phyloP scores from a whole-genome alignment of 1,140 invertebrate species.

The Chlorops oryzae region DNA sequence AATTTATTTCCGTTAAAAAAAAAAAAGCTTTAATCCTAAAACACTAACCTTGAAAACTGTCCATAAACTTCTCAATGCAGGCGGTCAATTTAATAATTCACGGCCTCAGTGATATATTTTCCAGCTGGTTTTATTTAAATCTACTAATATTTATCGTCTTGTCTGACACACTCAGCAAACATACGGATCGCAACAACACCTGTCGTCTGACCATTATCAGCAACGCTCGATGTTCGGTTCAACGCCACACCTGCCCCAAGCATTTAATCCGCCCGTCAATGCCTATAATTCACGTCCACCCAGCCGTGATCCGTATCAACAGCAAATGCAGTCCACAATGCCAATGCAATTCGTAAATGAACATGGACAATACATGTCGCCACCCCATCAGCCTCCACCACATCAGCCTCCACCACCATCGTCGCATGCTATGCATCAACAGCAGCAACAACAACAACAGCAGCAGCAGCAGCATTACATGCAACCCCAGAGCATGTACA shows the following conservation, averaged over 20 bases:
- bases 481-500: constrained; percentile 40
- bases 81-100: no score
- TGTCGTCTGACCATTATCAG: constrained; percentile 45
- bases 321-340: constrained; percentile 31
- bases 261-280: constrained; percentile 37
- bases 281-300: constrained; percentile 42
- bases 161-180: constrained; percentile 46
- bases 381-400: constrained; percentile 19
- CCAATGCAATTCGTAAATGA: constrained; percentile 44
- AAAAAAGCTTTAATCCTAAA: no score
- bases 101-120: no score
- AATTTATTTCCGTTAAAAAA: no score
- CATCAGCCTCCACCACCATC: constrained; percentile 12
- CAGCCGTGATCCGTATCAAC: constrained; percentile 45
- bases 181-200: constrained; percentile 57
- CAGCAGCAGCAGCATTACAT: constrained; percentile 34
- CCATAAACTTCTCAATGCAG: no score
- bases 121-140: no score
- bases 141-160: no score
- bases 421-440: constrained; percentile 9
- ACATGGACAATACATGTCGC: constrained; percentile 42
- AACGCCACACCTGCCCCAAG: constrained; percentile 54
- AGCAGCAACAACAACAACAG: not conserved
- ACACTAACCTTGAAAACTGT: no score
- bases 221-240: constrained; percentile 51